phyloP scores from a whole-genome alignment of 1,140 invertebrate genomes.

The Leucophenga varia region DNA sequence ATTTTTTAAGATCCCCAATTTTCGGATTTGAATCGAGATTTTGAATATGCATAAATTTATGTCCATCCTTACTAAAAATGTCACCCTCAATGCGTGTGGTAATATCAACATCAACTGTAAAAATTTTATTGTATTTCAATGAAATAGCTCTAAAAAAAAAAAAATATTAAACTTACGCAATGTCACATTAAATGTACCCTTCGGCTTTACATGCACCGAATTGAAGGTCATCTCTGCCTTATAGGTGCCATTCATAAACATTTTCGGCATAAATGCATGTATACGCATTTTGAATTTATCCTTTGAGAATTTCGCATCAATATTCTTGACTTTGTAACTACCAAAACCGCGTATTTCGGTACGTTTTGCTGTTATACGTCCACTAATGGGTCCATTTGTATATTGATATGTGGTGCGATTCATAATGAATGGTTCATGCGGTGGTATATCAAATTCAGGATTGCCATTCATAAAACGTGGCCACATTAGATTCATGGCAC shows the following conservation, averaged over 20 bases:
- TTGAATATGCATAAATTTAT: constrained; percentile 29
- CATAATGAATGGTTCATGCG: constrained; percentile 43
- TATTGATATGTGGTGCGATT: constrained; percentile 41
- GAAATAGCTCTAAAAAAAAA: background rate
- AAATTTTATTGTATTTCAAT: background rate
- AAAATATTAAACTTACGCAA: constrained; percentile 28
- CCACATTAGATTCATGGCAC: constrained; percentile 24
- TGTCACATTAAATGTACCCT: constrained; percentile 48
- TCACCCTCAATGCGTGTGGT: constrained; percentile 27
- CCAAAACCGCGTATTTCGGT: constrained; percentile 34
- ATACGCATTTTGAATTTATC: constrained; percentile 28
- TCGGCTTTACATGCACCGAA: constrained; percentile 40
- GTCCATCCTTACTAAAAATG: constrained; percentile 31
- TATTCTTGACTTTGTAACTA: constrained; percentile 18
- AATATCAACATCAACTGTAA: constrained; percentile 37
- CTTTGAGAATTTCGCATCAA: constrained; percentile 18
- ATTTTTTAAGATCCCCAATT: constrained; percentile 38
- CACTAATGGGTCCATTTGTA: constrained; percentile 25
- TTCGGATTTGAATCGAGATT: constrained; percentile 35
- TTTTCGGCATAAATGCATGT: constrained; percentile 24
- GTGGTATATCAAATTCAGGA: constrained; percentile 29
- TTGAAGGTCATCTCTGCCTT: constrained; percentile 48
- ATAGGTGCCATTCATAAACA: constrained; percentile 41
- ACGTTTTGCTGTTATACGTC: constrained; percentile 36
- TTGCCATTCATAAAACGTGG: constrained; percentile 23